Base-by-base conservation (phyloP, 2,888 invertebrate species). In the Melieria crassipennis region DNA sequence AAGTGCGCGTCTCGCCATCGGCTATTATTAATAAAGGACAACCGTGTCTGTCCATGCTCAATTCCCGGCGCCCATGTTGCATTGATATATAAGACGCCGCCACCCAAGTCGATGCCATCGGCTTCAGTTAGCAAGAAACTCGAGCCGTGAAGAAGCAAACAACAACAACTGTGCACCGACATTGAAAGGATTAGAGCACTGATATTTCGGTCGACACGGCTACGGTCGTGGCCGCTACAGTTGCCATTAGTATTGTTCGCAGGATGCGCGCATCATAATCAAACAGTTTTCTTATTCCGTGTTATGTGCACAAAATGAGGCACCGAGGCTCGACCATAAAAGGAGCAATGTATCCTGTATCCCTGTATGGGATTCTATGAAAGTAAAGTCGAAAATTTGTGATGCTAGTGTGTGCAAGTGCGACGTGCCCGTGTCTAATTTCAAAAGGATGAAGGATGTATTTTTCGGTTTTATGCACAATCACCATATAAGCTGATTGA, bases 401-500 rank as follows among this genome's bases (percentile, higher is more conserved):
- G 42, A n/a, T 55, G 43, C 45, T 55, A 6, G 11, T 55, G 5
- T 7, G 16, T 7, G 30, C 9, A 7, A 7, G 45, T 69, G 7
- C 43, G n/a, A 55, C 43, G 72, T 60, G 65, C 62, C 66, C 74
- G 66, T 70, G 70, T 73, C 74, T 55, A 71, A 75, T 73, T 75
- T 64, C 71, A 45, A 48, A 30, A 69, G 65, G 65, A 60, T 65
- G 70, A 71, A 71, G 67, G 71, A 71, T 70, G 65, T 72, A 75
- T 67, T 62, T 65, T 75, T 71, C 57, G 63, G 56, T 52, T 46
- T 45, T 13, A 50, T 30, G 52, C 58, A 58, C 71, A 63, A 65
- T 30, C 64, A 64, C 62, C 68, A 75, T 79, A 79, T 78, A 77
- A 79, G 79, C 80, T 79, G 80, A 81, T 81, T 82, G 79, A 78